Conservation (phyloP, 92 coral and sea anemone genomes). For the Siderastrea siderea region DNA sequence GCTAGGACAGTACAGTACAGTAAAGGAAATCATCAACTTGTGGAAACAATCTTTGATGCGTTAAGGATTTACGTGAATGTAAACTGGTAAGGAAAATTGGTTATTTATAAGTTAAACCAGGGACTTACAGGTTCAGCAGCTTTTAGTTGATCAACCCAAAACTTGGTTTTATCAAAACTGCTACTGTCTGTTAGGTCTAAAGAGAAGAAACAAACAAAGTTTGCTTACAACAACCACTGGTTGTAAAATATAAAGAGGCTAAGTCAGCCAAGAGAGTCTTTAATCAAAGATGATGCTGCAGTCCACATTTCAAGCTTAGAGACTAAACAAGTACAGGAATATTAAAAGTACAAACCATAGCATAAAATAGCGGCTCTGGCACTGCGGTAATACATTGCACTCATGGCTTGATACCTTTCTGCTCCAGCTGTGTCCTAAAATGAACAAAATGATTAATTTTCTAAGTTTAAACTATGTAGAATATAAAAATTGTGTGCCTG, state of each 20-base stretch:
- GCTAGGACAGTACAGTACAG: too few relatives aligned
- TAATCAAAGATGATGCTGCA: background rate
- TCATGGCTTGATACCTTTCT: conserved; percentile 99
- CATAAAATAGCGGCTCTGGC: conserved; percentile 97
- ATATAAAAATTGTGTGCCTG: too few relatives aligned
- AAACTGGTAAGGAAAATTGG: too few relatives aligned
- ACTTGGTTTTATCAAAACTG: conserved; percentile 95
- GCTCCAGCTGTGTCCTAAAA: conserved; percentile 99
- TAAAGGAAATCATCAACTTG: too few relatives aligned
- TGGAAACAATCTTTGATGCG: too few relatives aligned
- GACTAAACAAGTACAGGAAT: background rate
- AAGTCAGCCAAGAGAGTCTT: background rate
- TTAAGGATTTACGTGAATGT: too few relatives aligned
- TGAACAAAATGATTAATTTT: background rate
- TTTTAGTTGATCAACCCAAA: conserved; percentile 95
- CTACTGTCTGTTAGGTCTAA: conserved; percentile 87
- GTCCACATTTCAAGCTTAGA: too few relatives aligned
- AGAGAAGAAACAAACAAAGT: background rate
- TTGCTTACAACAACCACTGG: too few relatives aligned
- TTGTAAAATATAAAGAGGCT: background rate
- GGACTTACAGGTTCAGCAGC: conserved; percentile 93
- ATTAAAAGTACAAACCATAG: conserved; percentile 77
- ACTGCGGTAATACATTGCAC: conserved; percentile 99
- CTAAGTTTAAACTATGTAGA: background rate
- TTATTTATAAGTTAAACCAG: background rate